Base-by-base conservation (phyloP, 2,113 vertebrate genomes). In the Elachura formosa region DNA sequence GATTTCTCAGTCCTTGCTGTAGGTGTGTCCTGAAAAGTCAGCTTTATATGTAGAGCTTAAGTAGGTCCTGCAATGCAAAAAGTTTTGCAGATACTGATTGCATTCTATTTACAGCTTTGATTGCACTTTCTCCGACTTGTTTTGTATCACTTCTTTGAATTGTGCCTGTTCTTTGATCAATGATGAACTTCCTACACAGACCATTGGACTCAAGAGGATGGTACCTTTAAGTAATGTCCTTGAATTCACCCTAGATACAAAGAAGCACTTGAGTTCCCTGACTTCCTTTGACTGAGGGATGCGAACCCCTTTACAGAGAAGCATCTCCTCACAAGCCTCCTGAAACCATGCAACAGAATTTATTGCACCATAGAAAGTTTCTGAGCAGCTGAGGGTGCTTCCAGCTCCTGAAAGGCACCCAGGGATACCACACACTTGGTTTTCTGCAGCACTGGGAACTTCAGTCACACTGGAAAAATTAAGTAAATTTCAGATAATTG, bases 341-440 rank as follows among this genome's bases (percentile, higher is more conserved):
- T 74, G 55, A 71, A 84, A 54, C 18, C 20, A 36, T 6, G 7
- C 12, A 17, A 34, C 6, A 55, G 38, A 34, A 61, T 4, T 64
- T 45, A 43, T 61, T 38, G 7, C 21, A 29, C 13, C 1, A 0
- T 3, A 34, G 23, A 19, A 55, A 48, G 40, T 71, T 85, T 38
- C 52, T 56, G 34, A 58, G 52, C 16, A 62, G 41, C 71, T 58
- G 18, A 81, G n/a, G 7, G 10, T 61, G 20, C 23, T 84, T 43
- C 38, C 63, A 54, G 14, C 12, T 58, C 28, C 40, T 1, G 0
- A 2, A 14, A 56, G 14, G 12, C 19, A 66, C 28, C 2, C 0
- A 3, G 31, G 28, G 10, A 11, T 48, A 31, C 26, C 21, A 31
- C 4, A 1, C 0, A 0, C 25, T 78, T 66, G 4, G 6, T 67